Base-by-base conservation (phyloP, 1,140 invertebrate species). In the Archivesica marissinica region DNA sequence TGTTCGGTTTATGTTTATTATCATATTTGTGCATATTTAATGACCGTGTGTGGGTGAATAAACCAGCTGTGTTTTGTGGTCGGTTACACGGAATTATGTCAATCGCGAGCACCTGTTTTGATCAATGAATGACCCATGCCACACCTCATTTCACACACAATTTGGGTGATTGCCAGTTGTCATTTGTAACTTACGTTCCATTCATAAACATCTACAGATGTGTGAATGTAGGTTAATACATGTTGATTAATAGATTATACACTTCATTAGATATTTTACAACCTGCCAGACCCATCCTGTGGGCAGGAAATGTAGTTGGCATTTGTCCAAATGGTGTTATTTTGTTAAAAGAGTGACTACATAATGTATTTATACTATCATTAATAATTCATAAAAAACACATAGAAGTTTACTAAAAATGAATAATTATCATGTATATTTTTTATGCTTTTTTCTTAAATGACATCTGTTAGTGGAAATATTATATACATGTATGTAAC, bases 21-120 rank as follows among this genome's bases (percentile, higher is more conserved):
- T 76, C 82, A 85, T 85, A 85, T 85, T 66, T 77, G 56, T 70
- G 75, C 82, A 85, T 85, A 85, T 85, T 77, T 85, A 59, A 85
- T 85, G 72, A 56, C 30, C n/a, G 41, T 84, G 81, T 33, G 70
- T 76, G 72, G 80, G 80, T 66, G 68, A 56, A n/a, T 15, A 11
- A 9, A 72, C 59, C 80, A 83, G 80, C 80, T 83, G 80, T 56
- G 33, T 44, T 59, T 83, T 83, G 80, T 47, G 80, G 80, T 83
- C 68, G 80, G 70, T 39, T 83, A 64, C 35, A 47, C 44, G 44
- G 17, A 38, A 54, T 23, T 25, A 59, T 35, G 39, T 75, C 44
- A 61, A 52, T 25, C 50, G 15, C 80, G 9, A 33, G 68, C 68
- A 47, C 68, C 56, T 61, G 68, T 44, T 64, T 56, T 44, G n/a